Evolutionary conservation across 2,113 vertebrate genomes (phyloP).

Genomic region (Syngnathoides biaculeatus): DNA sequence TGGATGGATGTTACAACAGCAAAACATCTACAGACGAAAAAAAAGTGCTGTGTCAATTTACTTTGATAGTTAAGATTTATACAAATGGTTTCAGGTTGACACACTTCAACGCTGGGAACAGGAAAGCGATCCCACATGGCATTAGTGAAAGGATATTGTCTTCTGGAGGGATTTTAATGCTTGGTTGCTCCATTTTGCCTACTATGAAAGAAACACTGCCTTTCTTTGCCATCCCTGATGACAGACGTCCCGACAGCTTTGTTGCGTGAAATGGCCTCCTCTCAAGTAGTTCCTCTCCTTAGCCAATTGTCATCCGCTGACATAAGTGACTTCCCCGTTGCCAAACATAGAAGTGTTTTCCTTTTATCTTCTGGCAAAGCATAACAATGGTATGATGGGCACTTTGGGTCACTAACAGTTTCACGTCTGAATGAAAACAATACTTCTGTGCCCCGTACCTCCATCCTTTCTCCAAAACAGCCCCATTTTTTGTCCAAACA

Average conservation of each 20-base stretch:
- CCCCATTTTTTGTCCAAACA: background rate
- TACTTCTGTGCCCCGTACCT: slow-evolving; percentile 14
- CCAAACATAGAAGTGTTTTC: slow-evolving; percentile 19
- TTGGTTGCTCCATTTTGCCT: slow-evolving; percentile 60
- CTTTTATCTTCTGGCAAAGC: slow-evolving; percentile 44
- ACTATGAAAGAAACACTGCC: slow-evolving; percentile 59
- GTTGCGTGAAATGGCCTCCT: slow-evolving; percentile 67
- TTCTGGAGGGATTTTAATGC: slow-evolving; percentile 52
- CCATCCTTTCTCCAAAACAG: slow-evolving; percentile 11
- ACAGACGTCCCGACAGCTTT: slow-evolving; percentile 61
- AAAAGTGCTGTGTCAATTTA: background rate
- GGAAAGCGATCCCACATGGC: slow-evolving; percentile 55
- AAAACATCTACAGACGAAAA: background rate
- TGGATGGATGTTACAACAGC: too few relatives aligned
- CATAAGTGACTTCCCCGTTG: slow-evolving; percentile 35
- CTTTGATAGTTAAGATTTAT: background rate
- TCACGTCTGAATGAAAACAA: slow-evolving; percentile 13
- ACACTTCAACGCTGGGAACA: slow-evolving; percentile 28
- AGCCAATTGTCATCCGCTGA: slow-evolving; percentile 45
- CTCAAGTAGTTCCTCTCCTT: slow-evolving; percentile 43
- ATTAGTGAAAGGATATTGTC: slow-evolving; percentile 64
- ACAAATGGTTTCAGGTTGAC: slow-evolving; percentile 22
- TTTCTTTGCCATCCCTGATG: slow-evolving; percentile 58
- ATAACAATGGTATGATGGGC: slow-evolving; percentile 5
- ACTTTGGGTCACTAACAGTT: slow-evolving; percentile 26